These are phyloP conservation scores for Passer domesticus DNA, from an alignment of 2,113 vertebrate species.

Conservation along the genomic window DNA sequence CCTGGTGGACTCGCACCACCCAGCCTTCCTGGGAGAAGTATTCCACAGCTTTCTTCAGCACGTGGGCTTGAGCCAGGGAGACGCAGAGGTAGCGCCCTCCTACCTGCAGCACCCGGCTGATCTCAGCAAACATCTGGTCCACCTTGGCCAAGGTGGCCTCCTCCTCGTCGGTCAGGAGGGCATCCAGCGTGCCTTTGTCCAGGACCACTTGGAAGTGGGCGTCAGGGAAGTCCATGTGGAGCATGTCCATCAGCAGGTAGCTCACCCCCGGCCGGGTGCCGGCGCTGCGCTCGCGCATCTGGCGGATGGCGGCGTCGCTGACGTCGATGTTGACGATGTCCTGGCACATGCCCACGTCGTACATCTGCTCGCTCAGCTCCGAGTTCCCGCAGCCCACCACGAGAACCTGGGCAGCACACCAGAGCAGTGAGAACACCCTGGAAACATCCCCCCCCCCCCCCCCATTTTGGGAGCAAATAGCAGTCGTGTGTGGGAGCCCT, in stretches of 20 bases:
- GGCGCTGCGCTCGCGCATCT: constrained; percentile 87
- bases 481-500: fast-evolving
- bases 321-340: constrained; percentile 91
- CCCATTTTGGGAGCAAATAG: fast-evolving
- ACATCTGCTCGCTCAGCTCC: constrained; percentile 92
- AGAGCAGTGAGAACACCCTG: not conserved
- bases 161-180: constrained; percentile 77
- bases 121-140: constrained; percentile 87
- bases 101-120: constrained; percentile 84
- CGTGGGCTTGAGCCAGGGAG: constrained; percentile 90
- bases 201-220: constrained; percentile 85
- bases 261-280: constrained; percentile 79
- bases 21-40: constrained; percentile 88
- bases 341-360: constrained; percentile 85
- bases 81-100: constrained; percentile 93
- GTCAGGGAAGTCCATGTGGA: constrained; percentile 85
- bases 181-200: constrained; percentile 95
- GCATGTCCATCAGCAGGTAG: constrained; percentile 88
- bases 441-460: fast-evolving
- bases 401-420: constrained; percentile 77
- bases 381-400: constrained; percentile 98
- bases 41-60: constrained; percentile 85
- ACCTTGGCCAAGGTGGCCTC: constrained; percentile 78
- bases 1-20: constrained; percentile 89
- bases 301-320: constrained; percentile 83